phyloP scores from a whole-genome alignment of 2,888 invertebrate genomes.

The Elegia similella region DNA sequence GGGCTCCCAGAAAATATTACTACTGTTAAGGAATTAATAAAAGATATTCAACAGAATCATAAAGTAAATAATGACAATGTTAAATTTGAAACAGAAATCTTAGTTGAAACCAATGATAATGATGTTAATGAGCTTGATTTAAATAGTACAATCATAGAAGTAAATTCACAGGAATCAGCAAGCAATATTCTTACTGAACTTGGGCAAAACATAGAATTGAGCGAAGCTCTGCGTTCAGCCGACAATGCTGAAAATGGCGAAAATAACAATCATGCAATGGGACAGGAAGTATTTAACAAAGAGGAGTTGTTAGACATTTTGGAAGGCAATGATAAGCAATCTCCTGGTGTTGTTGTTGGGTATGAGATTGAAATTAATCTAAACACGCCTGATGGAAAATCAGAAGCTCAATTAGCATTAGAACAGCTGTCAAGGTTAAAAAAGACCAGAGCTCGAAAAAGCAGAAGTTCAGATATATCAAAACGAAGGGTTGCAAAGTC shows the following conservation, averaged over 20 bases:
- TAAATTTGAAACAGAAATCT: conserved; percentile 67
- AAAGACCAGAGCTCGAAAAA: conserved; percentile 30
- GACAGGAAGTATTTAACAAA: conserved; percentile 72
- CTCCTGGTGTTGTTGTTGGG: conserved; percentile 31
- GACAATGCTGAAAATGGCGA: conserved; percentile 56
- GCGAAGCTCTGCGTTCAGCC: conserved; percentile 63
- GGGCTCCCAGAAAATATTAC: conserved; percentile 23
- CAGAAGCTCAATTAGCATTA: conserved; percentile 61
- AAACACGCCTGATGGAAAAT: conserved; percentile 30
- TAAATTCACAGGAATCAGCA: conserved; percentile 31
- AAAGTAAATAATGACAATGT: conserved; percentile 38
- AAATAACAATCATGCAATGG: conserved; percentile 58
- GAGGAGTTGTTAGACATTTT: conserved; percentile 72
- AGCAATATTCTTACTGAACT: conserved; percentile 61
- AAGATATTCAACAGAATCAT: conserved; percentile 19
- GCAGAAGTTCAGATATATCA: conserved; percentile 27
- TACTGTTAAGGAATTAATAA: conserved; percentile 31
- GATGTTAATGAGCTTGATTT: conserved; percentile 38
- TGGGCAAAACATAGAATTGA: conserved; percentile 64
- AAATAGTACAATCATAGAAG: conserved; percentile 28
- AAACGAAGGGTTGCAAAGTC: conserved; percentile 30
- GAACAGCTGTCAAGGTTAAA: conserved; percentile 63
- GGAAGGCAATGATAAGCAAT: conserved; percentile 63
- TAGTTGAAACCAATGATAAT: conserved; percentile 62
- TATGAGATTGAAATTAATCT: conserved; percentile 8